Evolutionary conservation across 2,797 vertebrate genomes (phyloP).

Genomic region (Eospalax fontanierii): DNA sequence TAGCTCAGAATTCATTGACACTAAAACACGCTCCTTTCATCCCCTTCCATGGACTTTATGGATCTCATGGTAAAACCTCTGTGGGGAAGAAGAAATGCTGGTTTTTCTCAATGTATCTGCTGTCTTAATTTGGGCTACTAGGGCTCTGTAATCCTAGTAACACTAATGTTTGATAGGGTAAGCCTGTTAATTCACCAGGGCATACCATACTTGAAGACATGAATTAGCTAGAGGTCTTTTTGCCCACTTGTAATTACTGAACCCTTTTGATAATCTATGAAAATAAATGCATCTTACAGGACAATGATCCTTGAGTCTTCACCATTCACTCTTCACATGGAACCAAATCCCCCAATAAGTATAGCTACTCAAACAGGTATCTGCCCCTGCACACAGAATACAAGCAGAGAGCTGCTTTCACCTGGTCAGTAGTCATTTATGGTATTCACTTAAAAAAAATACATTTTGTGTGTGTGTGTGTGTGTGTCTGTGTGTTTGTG

Average conservation of each 20-base stretch:
- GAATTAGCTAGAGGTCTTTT: background rate
- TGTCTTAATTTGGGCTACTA: background rate
- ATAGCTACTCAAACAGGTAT: slow-evolving; percentile 40
- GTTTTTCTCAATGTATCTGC: slow-evolving; percentile 6
- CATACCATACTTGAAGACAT: background rate
- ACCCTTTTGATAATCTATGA: slow-evolving; percentile 45
- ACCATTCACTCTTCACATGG: slow-evolving; percentile 42
- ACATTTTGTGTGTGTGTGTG: too few relatives aligned
- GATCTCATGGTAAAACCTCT: background rate
- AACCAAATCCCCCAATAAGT: background rate
- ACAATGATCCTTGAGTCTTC: slow-evolving; percentile 18
- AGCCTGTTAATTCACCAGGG: background rate
- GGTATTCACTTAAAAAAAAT: background rate
- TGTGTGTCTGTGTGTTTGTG: too few relatives aligned
- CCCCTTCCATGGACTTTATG: background rate
- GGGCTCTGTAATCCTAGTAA: background rate
- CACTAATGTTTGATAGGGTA: slow-evolving; percentile 20
- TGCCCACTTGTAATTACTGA: background rate
- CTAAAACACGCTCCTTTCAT: background rate
- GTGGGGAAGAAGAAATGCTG: background rate
- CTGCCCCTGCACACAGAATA: background rate
- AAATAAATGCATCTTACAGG: slow-evolving; percentile 62
- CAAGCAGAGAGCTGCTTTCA: background rate
- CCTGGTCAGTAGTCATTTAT: background rate
- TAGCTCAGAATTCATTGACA: background rate